Evolutionary conservation across 1,140 invertebrate genomes (phyloP).

Genomic region (Eufriesea mexicana): DNA sequence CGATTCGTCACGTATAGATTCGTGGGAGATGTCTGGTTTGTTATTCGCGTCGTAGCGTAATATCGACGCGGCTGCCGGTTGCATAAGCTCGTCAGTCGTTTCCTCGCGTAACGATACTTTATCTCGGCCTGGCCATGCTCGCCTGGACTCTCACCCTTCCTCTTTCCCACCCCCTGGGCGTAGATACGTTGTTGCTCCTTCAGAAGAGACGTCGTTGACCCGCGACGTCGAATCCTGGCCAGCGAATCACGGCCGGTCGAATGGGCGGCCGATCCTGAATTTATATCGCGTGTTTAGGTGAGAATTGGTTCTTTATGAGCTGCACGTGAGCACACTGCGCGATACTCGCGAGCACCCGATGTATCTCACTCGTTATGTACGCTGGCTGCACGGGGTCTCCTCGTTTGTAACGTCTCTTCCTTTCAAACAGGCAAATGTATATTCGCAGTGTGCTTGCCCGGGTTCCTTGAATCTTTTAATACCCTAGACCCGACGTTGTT

Average conservation of each 20-base stretch:
- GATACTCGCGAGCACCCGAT: slow-evolving; percentile 55
- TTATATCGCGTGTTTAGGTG: slow-evolving; percentile 81
- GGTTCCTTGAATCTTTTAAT: background rate
- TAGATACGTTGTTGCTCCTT: slow-evolving; percentile 10
- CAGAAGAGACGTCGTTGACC: slow-evolving; percentile 64
- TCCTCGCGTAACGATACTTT: slow-evolving; percentile 59
- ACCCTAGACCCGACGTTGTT: too few relatives aligned
- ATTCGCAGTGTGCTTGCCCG: background rate
- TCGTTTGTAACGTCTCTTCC: background rate
- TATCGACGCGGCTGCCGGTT: slow-evolving; percentile 6
- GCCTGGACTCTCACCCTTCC: background rate
- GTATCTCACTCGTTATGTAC: slow-evolving; percentile 36
- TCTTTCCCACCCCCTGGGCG: background rate
- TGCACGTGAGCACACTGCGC: slow-evolving; percentile 76
- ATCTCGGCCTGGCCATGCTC: slow-evolving; percentile 20
- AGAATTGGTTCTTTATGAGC: slow-evolving; percentile 81
- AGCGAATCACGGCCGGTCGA: slow-evolving; percentile 72
- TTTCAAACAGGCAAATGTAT: background rate
- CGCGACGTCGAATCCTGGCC: slow-evolving; percentile 64
- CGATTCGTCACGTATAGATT: slow-evolving; percentile 17
- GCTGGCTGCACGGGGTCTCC: background rate
- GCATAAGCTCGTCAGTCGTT: slow-evolving; percentile 55
- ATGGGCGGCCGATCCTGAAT: slow-evolving; percentile 79
- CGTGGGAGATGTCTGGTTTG: slow-evolving; percentile 24
- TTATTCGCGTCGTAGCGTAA: slow-evolving; percentile 48